Percentiles rank a stretch among this genome's conserved stretches.
phyloP scores from a whole-genome alignment of 2,888 invertebrate genomes.

The Cerastis leucographa region DNA sequence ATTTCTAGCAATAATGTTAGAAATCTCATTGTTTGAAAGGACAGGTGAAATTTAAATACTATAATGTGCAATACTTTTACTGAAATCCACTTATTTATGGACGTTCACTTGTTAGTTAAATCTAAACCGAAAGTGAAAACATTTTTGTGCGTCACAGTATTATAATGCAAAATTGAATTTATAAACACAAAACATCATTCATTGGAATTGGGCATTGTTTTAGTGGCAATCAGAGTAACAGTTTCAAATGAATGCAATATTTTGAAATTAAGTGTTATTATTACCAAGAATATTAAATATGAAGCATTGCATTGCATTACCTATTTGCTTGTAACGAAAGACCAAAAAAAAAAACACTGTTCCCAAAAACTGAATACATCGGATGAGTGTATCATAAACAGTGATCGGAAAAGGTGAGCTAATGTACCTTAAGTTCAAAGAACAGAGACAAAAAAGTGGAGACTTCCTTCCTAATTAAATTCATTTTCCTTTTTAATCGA shows the following conservation, averaged over 20 bases:
- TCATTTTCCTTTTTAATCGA: no score
- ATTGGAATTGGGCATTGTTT: slow-evolving; percentile 33
- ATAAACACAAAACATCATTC: slow-evolving; percentile 5
- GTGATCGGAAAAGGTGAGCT: no score
- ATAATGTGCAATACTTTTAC: slow-evolving; percentile 60
- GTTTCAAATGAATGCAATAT: not conserved
- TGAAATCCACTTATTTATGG: slow-evolving; percentile 56
- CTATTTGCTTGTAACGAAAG: no score
- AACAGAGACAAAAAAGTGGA: no score
- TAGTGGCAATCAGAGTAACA: not conserved
- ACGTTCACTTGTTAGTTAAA: slow-evolving; percentile 49
- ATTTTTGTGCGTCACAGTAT: slow-evolving; percentile 31
- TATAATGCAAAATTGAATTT: slow-evolving; percentile 52
- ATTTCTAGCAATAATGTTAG: slow-evolving; percentile 56
- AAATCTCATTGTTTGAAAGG: slow-evolving; percentile 56
- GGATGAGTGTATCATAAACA: no score
- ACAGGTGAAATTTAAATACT: slow-evolving; percentile 67
- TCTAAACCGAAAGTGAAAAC: slow-evolving; percentile 64
- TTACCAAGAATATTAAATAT: no score
- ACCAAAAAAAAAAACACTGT: no score
- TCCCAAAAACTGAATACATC: no score
- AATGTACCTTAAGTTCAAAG: no score
- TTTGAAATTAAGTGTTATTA: not conserved
- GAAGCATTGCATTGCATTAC: no score
- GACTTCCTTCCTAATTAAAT: no score